phyloP scores from a whole-genome alignment of 1,140 invertebrate species.

The Paralvinella palmiformis region DNA sequence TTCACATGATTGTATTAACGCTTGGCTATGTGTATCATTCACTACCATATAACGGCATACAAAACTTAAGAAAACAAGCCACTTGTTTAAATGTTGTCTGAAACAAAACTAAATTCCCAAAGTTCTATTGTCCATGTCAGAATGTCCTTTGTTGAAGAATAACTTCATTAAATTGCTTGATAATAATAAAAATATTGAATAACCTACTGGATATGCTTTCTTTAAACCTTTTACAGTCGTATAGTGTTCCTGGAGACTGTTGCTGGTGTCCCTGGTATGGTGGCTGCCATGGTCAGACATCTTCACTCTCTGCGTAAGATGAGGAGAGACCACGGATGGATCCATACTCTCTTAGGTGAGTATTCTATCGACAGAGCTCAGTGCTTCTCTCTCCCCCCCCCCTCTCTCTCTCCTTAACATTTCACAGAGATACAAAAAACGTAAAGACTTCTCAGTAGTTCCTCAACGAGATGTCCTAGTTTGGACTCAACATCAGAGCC shows the following conservation, averaged over 20 bases:
- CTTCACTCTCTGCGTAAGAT: conserved; percentile 45
- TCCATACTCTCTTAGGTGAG: conserved; percentile 48
- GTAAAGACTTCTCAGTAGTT: no score
- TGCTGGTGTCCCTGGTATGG: conserved; percentile 49
- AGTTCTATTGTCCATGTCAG: background rate
- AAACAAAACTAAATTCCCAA: background rate
- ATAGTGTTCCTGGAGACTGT: conserved; percentile 47
- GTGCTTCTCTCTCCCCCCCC: no score
- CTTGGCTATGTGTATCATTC: no score
- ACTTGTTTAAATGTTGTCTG: no score
- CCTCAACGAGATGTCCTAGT: no score
- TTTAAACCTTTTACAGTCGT: conserved; percentile 14
- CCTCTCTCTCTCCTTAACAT: no score
- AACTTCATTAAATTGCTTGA: background rate
- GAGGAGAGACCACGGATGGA: conserved; percentile 51
- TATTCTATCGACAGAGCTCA: no score
- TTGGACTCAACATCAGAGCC: no score
- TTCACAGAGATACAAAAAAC: no score
- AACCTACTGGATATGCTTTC: background rate
- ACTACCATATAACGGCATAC: no score
- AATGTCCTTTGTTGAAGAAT: background rate
- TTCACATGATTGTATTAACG: no score
- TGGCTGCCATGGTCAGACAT: conserved; percentile 51
- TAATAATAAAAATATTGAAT: background rate
- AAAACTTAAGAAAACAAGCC: no score